phyloP scores from a whole-genome alignment of 2,797 vertebrate species.

The Lagodon rhomboides region DNA sequence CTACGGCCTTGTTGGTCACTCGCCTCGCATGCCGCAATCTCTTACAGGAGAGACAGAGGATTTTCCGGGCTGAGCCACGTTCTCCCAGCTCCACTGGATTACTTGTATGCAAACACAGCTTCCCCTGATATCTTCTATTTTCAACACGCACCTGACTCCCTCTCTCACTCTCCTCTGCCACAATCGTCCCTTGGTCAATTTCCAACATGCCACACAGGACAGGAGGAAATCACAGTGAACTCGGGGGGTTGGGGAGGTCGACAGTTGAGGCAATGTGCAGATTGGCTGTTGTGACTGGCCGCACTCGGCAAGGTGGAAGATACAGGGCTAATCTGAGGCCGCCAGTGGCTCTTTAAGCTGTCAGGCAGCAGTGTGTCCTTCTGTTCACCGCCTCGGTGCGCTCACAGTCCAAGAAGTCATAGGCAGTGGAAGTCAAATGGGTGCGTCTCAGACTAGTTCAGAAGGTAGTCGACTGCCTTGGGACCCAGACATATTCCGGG shows the following conservation, averaged over 20 bases:
- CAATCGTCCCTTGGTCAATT: conserved; percentile 18
- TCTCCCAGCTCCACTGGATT: conserved; percentile 52
- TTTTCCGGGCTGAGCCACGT: conserved; percentile 44
- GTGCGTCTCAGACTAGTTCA: conserved; percentile 31
- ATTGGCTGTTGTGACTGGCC: conserved; percentile 3
- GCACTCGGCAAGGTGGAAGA: conserved; percentile 14
- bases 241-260: not conserved
- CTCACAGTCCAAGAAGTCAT: conserved; percentile 25
- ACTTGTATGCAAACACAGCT: conserved; percentile 42
- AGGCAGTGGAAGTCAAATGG: conserved; percentile 10
- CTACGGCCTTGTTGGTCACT: conserved; percentile 22
- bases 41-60: conserved; percentile 31
- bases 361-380: conserved; percentile 26
- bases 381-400: conserved; percentile 3
- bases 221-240: conserved; percentile 20
- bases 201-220: conserved; percentile 38
- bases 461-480: conserved; percentile 21
- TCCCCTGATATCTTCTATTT: conserved; percentile 31
- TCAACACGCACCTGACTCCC: conserved; percentile 37
- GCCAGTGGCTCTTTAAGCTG: conserved; percentile 20
- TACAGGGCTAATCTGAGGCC: not conserved
- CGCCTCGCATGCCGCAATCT: conserved; percentile 45
- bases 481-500: conserved; percentile 37
- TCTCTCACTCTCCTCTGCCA: conserved; percentile 4
- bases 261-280: conserved; percentile 1